Base-by-base conservation (phyloP, 1,140 invertebrate species). In the Eciton burchellii region DNA sequence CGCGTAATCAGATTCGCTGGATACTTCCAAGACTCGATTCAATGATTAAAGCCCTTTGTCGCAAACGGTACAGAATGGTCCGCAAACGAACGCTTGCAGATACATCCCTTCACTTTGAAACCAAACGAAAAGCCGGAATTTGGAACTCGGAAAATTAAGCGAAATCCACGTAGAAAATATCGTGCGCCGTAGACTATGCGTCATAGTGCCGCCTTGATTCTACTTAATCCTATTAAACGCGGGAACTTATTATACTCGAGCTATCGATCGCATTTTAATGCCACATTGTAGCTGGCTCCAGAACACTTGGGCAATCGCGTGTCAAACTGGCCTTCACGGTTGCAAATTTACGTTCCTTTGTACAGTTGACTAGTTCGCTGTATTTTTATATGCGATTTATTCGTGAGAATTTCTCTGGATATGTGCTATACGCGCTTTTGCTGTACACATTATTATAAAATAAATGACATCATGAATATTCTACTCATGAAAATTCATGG, bases 391-490 rank as follows among this genome's bases (percentile, higher is more conserved):
- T 77, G 26, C 21, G n/a, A 70, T 56, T 79, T 57, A 70, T 56
- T 45, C 4, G 16, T 21, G 2, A 70, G 21, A 77, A 14, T 77
- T 70, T 70, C 21, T 43, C 16, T 68, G n/a, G 56, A 43, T 77
- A 68, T 57, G 68, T 35, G n/a, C 12, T 56, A 29, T 35, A 35
- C 35, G 35, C 63, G 21, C 60, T 70, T 43, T 56, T 57, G 19
- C 35, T 14, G 49, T 24, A 56, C 49, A 35, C 70, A 70, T 70
- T 77, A 77, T 68, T 79, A 70, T 79, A 70, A 79, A 79, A 79
- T 79, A 79, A 56, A 79, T 79, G 47, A 70, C 63, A 56, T 68
- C 74, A 79, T 79, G 74, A 68, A 79, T 79, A 79, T 79, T 68
- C 24, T 68, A 29, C 62, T 79, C 74, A 79, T 79, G 63, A 79